Base-by-base conservation (phyloP, 2,797 vertebrate species). In the Lindbergichthys nudifrons region DNA sequence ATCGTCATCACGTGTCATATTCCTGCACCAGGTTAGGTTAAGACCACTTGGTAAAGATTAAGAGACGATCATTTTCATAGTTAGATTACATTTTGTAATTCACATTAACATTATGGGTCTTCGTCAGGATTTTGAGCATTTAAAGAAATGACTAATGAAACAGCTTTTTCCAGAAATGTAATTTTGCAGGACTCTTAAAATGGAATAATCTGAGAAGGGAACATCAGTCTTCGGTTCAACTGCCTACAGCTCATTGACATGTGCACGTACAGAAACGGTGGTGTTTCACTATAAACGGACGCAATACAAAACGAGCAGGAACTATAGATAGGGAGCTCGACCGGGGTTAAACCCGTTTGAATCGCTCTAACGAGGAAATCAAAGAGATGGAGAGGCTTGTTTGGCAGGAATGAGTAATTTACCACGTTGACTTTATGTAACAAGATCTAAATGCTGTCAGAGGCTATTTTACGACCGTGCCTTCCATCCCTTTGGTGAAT, bases 381-480 rank as follows among this genome's bases (percentile, higher is more conserved):
- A 71, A 66, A 43, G 18, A 4, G 15, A 21, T 43, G 21, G 7
- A 58, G 8, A 21, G 18, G n/a, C 48, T 59, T 39, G 60, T 67
- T 57, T 48, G n/a, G 54, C 11, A 50, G 42, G 39, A 57, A 65
- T 18, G 39, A 64, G 41, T 56, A 30, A 45, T 60, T 73, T 52
- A 76, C 69, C 60, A 64, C 18, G 52, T 10, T 46, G 39, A 56
- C n/a, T 36, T 5, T 23, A 72, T 63, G 79, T 80, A 80, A 41
- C 23, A 45, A 80, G 80, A 88, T 88, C 90, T 85, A 80, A 89
- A 87, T 73, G 75, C 87, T 86, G 81, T 90, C 76, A 54, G 61
- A 64, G 68, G 73, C 70, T 83, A 76, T 85, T 87, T 89, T 80
- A 81, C 36, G 39, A 60, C 76, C 47, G n/a, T 18, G 61, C 58